Base-by-base conservation (phyloP, 92 coral and sea anemone species). In the Galaxea fascicularis region DNA sequence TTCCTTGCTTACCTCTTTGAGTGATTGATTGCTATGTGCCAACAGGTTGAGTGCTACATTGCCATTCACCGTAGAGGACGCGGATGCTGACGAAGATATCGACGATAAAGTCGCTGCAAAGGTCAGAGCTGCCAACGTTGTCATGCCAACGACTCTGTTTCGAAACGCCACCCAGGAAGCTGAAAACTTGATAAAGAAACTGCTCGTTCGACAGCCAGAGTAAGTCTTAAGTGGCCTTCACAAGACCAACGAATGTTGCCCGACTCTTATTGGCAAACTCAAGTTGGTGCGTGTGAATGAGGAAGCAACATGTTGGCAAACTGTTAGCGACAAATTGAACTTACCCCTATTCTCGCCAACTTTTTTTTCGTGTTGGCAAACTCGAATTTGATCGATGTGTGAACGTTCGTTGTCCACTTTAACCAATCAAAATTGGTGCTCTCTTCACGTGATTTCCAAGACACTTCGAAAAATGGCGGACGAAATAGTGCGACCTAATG, bases 151-250 rank as follows among this genome's bases (percentile, higher is more conserved):
- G 53, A 90, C 74, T 13, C 27, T 69, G 74, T 94, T 94, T 59
- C 82, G 92, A 6, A 91, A 90, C 71, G 71, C 92, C 13, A 86
- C 90, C 31, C 88, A 89, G 24, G 92, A 89, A 68, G 93, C 91
- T 51, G 88, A 76, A 66, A 79, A 76, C 18, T 80, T 94, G 62
- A 77, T 94, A 71, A 89, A 89, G 86, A 88, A 80, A 58, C 89
- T 89, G 51, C 92, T 94, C 27, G 85, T 89, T 22, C 82, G 95
- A 74, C 91, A 91, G 56, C 98, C 98, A 1, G 95, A 91, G 98
- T 94, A 91, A 89, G 98, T 88, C 8, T 15, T 6, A 16, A 66
- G 10, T 15, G 59, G 10, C 4, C 4, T 53, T 53, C 10, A 15
- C 39, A 2, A 26, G 28, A 10, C 12, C 12, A 31, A 30, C 14